These are phyloP conservation scores for Endotricha flammealis DNA, from an alignment of 2,888 invertebrate species.

Conservation along the genomic window DNA sequence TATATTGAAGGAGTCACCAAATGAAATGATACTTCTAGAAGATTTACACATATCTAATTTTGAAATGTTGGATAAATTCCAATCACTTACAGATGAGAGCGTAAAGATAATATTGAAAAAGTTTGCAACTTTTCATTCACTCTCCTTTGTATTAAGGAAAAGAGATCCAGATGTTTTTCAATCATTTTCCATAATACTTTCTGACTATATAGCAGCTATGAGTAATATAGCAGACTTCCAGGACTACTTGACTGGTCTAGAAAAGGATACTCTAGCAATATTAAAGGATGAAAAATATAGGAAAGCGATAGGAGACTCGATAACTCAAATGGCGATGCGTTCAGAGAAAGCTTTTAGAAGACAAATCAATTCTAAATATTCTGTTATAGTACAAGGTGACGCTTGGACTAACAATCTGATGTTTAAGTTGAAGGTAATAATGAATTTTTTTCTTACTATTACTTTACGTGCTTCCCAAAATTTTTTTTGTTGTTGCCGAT, in stretches of 20 bases:
- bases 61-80: conserved; percentile 35
- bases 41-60: conserved; percentile 34
- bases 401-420: conserved; percentile 42
- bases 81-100: conserved; percentile 29
- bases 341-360: neutral
- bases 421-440: conserved; percentile 30
- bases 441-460: too few species aligned
- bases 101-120: conserved; percentile 35
- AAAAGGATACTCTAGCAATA: conserved; percentile 1
- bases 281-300: conserved; percentile 2
- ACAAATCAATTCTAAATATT: conserved; percentile 14
- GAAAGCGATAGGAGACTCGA: neutral
- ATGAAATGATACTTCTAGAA: conserved; percentile 44
- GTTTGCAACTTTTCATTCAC: conserved; percentile 40
- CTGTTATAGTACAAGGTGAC: conserved; percentile 37
- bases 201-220: conserved; percentile 12
- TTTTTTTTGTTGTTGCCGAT: too few species aligned
- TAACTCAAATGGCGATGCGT: neutral
- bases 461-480: too few species aligned
- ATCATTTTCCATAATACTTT: conserved; percentile 19
- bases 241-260: neutral
- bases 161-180: conserved; percentile 32
- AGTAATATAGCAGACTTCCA: neutral
- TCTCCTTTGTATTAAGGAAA: conserved; percentile 39
- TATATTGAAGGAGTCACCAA: conserved; percentile 22